phyloP scores from a whole-genome alignment of 1,140 invertebrate genomes.

The Heliconius hermathena region DNA sequence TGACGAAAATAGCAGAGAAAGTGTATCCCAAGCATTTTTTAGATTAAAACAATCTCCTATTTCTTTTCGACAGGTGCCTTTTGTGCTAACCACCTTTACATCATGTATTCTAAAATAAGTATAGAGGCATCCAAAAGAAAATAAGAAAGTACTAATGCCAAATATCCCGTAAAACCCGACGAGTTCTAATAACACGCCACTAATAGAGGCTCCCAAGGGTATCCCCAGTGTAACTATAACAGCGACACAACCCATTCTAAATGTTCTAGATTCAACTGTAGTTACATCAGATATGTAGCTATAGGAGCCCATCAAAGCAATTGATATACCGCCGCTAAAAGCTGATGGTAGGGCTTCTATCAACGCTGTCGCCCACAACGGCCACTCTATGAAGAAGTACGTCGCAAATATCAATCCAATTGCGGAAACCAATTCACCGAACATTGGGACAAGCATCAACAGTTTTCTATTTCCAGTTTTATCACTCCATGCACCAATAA shows the following conservation, averaged over 20 bases:
- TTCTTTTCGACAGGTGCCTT: slow-evolving; percentile 54
- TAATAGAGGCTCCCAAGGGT: slow-evolving; percentile 72
- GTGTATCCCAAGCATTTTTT: slow-evolving; percentile 73
- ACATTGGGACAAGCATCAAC: slow-evolving; percentile 81
- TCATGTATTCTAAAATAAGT: slow-evolving; percentile 65
- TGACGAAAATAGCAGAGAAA: slow-evolving; percentile 72
- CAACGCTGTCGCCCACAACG: slow-evolving; percentile 79
- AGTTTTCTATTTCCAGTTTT: slow-evolving; percentile 83
- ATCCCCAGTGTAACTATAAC: slow-evolving; percentile 79
- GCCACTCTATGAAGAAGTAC: slow-evolving; percentile 80
- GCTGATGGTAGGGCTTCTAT: slow-evolving; percentile 81
- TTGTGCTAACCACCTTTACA: slow-evolving; percentile 47
- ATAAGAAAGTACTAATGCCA: slow-evolving; percentile 57
- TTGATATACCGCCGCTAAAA: slow-evolving; percentile 79
- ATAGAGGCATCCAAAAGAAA: slow-evolving; percentile 65
- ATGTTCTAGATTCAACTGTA: slow-evolving; percentile 80
- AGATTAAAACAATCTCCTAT: slow-evolving; percentile 73
- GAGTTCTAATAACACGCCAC: slow-evolving; percentile 70
- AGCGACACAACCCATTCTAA: slow-evolving; percentile 82
- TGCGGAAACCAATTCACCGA: slow-evolving; percentile 79
- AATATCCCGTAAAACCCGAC: slow-evolving; percentile 80
- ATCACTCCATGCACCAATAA: slow-evolving; percentile 85
- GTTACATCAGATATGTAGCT: slow-evolving; percentile 83
- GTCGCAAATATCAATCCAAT: slow-evolving; percentile 80
- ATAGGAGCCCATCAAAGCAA: slow-evolving; percentile 82